Percentiles rank a stretch among this genome's conserved stretches.
phyloP scores from a whole-genome alignment of 2,888 invertebrate genomes.

The Trichopria drosophilae region DNA sequence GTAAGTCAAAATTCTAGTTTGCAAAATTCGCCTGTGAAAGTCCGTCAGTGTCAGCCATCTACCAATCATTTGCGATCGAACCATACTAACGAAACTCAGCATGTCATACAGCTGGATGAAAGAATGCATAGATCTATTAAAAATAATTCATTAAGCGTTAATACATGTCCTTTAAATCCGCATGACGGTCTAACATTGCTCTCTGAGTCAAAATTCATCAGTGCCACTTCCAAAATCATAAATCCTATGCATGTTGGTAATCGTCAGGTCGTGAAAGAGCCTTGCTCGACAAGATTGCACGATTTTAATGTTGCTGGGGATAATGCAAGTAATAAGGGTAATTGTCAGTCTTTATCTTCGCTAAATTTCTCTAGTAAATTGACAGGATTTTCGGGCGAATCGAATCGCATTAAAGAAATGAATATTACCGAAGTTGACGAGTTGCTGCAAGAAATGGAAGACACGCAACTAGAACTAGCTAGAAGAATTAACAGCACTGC shows the following conservation, averaged over 20 bases:
- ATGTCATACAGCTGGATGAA: conserved; percentile 5
- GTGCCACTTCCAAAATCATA: conserved; percentile 31
- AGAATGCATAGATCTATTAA: conserved; percentile 17
- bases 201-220: conserved; percentile 33
- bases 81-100: conserved; percentile 30
- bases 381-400: conserved; percentile 37
- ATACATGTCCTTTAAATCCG: conserved; percentile 36
- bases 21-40: conserved; percentile 46
- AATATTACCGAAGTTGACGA: conserved; percentile 57
- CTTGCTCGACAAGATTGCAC: conserved; percentile 18
- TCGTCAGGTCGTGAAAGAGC: conserved; percentile 35
- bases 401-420: conserved; percentile 45
- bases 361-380: conserved; percentile 40
- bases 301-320: conserved; percentile 31
- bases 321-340: conserved; percentile 33
- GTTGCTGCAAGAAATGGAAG: conserved; percentile 57
- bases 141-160: conserved; percentile 39
- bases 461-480: conserved; percentile 53
- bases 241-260: conserved; percentile 42
- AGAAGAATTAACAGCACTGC: no score
- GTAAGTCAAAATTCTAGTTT: conserved; percentile 45
- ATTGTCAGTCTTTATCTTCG: conserved; percentile 38
- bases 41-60: conserved; percentile 45
- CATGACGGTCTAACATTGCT: conserved; percentile 42
- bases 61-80: conserved; percentile 38